These are phyloP conservation scores for Strongylocentrotus purpuratus DNA, from an alignment of 35 echinoderm and acorn worm genomes.

Conservation along the genomic window DNA sequence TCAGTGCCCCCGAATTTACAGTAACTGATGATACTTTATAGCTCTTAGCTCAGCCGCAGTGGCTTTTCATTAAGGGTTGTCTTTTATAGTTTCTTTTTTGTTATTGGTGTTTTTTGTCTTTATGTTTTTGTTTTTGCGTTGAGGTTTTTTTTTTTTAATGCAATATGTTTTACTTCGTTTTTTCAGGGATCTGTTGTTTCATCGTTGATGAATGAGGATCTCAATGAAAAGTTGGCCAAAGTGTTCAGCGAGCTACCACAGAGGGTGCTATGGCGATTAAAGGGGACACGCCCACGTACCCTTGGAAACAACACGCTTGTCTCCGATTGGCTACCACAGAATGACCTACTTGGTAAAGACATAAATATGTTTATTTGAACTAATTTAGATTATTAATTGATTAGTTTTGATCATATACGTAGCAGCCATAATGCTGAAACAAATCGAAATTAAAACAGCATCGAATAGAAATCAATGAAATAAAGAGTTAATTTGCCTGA, in stretches of 20 bases:
- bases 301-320: slow-evolving; percentile 45
- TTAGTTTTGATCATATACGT: too few relatives aligned
- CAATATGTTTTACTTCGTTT: neutral
- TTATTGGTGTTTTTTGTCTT: too few relatives aligned
- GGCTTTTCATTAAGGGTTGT: neutral
- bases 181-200: neutral
- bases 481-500: too few relatives aligned
- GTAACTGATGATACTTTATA: neutral
- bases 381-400: too few relatives aligned
- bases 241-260: slow-evolving; percentile 46
- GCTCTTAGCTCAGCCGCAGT: neutral
- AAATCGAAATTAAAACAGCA: too few relatives aligned
- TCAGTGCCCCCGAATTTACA: neutral
- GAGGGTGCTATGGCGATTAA: slow-evolving; percentile 19
- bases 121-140: neutral
- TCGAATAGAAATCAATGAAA: too few relatives aligned
- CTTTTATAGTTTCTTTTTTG: too few relatives aligned
- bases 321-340: slow-evolving; percentile 49
- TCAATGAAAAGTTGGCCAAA: neutral
- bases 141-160: neutral
- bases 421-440: too few relatives aligned
- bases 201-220: slow-evolving; percentile 21
- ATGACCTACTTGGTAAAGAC: slow-evolving; percentile 39
- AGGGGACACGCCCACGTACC: neutral
- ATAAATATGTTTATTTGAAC: neutral